Evolutionary conservation across 2,888 invertebrate species (phyloP), one percentile per base, ranked within the genome.

Genomic region (Molorchus minor): DNA sequence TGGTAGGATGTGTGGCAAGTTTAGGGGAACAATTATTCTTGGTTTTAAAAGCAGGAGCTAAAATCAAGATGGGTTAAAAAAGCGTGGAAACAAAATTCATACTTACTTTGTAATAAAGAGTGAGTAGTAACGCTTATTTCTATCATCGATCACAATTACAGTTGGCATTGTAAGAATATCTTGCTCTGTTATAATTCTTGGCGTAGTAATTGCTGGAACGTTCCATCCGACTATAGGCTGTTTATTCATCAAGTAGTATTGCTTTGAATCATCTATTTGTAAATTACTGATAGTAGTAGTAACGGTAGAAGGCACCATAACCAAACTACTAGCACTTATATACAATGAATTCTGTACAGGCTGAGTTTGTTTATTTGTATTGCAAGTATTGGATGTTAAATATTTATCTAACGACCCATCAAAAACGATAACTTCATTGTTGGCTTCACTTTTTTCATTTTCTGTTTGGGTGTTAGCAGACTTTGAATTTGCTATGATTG

Each of bases 161-260:
- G 77, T 77, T 38, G 79, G 79, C 78, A 79, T 79, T 16, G 74
- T 54, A 64, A 79, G 60, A 47, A 79, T 77, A 62, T 79, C 79
- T 19, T 72, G 70, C 54, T 75, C 75, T 7, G 71, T 73, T 44
- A 77, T 51, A 30, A 57, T 21, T 21, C 36, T 20, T 36, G 63
- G 46, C 30, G 57, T 49, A 5, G 21, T 13, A 20, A 47, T 47
- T 8, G 38, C 10, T 40, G 49, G 38, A 2, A 29, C 7, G 17
- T 12, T 25, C 25, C 36, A 49, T 13, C 36, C 41, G 12, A 45
- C 30, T n/a, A 20, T 1, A 16, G 35, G 41, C 21, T 40, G 46
- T 2, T 44, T 53, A 46, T 58, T 58, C 10, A 53, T 21, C 29
- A 53, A 5, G 25, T 38, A 56, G 36, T 38, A 44, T 13, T 58